A percentile compares a stretch with the other conserved stretches of the same genome.
Evolutionary conservation across 2,888 invertebrate species (phyloP).

Genomic region (Euplexia lucipara): DNA sequence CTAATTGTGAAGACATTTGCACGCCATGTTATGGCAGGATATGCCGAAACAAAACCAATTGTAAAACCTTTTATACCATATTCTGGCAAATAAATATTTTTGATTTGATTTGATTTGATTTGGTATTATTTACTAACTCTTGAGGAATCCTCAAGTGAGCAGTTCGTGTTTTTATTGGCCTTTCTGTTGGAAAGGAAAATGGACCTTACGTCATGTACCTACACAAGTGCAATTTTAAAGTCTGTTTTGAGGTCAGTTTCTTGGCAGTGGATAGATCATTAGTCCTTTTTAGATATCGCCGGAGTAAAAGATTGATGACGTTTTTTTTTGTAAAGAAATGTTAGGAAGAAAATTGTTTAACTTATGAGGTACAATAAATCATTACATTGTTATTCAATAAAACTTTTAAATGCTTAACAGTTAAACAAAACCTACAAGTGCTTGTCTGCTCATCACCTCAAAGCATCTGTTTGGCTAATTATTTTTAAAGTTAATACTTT

Average conservation of each 20-base stretch:
- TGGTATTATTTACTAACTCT: constrained; percentile 38
- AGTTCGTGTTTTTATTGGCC: constrained; percentile 17
- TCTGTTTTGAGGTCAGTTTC: not conserved
- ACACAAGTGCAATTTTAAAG: constrained; percentile 3
- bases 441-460: no score
- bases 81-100: no score
- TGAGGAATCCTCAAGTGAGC: constrained; percentile 24
- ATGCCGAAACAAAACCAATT: no score
- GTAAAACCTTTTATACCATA: no score
- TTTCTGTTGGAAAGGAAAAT: not conserved
- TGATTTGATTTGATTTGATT: no score
- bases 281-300: constrained; percentile 18
- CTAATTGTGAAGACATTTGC: no score
- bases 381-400: no score
- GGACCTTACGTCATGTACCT: rapidly evolving
- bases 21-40: no score
- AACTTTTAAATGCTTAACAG: no score
- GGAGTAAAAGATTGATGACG: constrained; percentile 16
- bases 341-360: not conserved
- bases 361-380: not conserved
- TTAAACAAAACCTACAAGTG: no score
- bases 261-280: constrained; percentile 35
- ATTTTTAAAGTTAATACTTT: no score
- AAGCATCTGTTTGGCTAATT: no score
- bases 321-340: not conserved